These are phyloP conservation scores for Zosterops pallidus DNA, from an alignment of 2,113 vertebrate genomes.

Conservation along the genomic window DNA sequence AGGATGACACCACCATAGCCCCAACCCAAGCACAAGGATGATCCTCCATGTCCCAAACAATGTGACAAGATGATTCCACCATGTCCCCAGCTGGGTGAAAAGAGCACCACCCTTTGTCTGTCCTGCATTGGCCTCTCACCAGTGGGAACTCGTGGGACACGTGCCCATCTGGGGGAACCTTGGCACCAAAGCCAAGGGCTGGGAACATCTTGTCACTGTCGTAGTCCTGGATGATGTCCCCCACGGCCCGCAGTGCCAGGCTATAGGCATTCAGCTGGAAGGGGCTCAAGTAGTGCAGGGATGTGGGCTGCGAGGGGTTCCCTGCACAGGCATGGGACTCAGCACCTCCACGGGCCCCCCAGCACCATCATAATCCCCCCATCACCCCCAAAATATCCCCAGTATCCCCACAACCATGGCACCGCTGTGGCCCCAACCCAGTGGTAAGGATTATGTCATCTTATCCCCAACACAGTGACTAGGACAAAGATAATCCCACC, in stretches of 20 bases:
- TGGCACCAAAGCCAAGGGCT: background rate
- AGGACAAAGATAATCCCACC: background rate
- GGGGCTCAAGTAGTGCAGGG: background rate
- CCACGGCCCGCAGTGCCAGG: background rate
- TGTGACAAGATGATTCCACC: background rate
- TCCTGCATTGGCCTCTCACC: background rate
- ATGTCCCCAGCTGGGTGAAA: background rate
- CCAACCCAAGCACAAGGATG: background rate
- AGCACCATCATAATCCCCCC: background rate
- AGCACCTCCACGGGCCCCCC: background rate
- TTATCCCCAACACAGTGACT: background rate
- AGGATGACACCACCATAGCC: background rate
- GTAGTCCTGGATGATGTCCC: slow-evolving; percentile 2
- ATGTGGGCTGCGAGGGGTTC: background rate
- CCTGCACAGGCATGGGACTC: background rate
- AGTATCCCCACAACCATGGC: background rate
- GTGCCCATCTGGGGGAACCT: background rate
- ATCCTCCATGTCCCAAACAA: background rate
- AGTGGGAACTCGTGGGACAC: background rate
- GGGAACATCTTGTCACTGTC: slow-evolving; percentile 7
- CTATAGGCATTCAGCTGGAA: slow-evolving; percentile 10
- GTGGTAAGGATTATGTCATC: background rate
- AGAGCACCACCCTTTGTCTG: background rate
- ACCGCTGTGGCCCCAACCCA: background rate
- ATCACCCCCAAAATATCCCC: background rate